A percentile compares a stretch with the other conserved stretches of the same genome.
phyloP scores from a whole-genome alignment of 2,797 vertebrate species.

The Syncerus caffer region DNA sequence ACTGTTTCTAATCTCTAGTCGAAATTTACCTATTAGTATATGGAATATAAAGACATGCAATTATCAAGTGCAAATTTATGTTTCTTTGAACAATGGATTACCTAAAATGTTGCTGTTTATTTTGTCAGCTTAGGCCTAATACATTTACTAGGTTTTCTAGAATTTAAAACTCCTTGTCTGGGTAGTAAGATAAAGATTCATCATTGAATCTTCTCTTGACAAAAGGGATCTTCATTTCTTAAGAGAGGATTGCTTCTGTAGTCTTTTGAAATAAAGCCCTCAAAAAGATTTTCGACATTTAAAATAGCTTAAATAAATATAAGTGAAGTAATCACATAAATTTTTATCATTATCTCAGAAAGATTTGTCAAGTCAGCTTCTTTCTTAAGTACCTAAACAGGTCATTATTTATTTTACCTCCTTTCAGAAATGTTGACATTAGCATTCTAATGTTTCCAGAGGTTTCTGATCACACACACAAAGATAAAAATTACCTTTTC shows the following conservation, averaged over 20 bases:
- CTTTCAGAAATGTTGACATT: slow-evolving; percentile 14
- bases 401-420: slow-evolving; percentile 36
- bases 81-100: not conserved
- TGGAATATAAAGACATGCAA: not conserved
- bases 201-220: not conserved
- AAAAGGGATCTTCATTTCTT: not conserved
- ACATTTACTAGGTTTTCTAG: not conserved
- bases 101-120: not conserved
- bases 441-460: slow-evolving; percentile 1
- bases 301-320: slow-evolving; percentile 31
- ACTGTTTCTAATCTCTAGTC: not conserved
- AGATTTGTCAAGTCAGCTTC: not conserved
- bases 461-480: not conserved
- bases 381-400: not conserved
- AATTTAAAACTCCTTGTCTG: not conserved
- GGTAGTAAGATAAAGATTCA: not conserved
- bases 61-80: not conserved
- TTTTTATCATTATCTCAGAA: not conserved
- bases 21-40: not conserved
- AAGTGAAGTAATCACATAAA: slow-evolving; percentile 19
- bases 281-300: slow-evolving; percentile 25
- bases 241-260: not conserved
- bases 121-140: not conserved
- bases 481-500: not conserved
- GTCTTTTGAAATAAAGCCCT: not conserved